Conservation (phyloP, 2,113 vertebrate genomes). For the Leucopsar rothschildi region DNA sequence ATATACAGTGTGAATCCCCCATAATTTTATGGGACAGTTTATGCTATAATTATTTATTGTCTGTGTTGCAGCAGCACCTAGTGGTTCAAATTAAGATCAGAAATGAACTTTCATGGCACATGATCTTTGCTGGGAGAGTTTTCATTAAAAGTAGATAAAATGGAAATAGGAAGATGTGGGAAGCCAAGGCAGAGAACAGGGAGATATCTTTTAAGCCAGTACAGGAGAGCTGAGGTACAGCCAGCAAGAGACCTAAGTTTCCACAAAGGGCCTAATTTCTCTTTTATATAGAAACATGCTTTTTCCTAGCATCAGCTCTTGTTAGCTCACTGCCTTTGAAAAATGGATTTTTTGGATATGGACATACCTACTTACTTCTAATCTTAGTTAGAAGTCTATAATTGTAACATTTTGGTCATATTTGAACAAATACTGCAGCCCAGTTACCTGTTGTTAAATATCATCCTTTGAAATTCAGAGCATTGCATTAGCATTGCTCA, state of each 20-base stretch:
- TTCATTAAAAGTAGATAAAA: background rate
- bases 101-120: background rate
- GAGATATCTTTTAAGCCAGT: background rate
- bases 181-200: background rate
- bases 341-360: background rate
- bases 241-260: background rate
- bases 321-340: background rate
- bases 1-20: background rate
- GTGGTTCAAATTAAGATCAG: slow-evolving; percentile 45
- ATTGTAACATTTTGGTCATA: background rate
- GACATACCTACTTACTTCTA: background rate
- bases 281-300: background rate
- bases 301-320: background rate
- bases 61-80: slow-evolving; percentile 62
- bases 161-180: background rate
- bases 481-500: background rate
- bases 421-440: background rate
- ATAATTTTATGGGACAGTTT: background rate
- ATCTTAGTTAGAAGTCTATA: background rate
- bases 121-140: background rate
- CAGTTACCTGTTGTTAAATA: background rate
- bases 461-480: background rate
- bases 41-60: background rate
- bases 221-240: background rate
- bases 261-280: background rate